Evolutionary conservation across 2,113 vertebrate genomes (phyloP), one percentile per base, ranked within the genome.

Genomic region (Dolichotis patagonum): DNA sequence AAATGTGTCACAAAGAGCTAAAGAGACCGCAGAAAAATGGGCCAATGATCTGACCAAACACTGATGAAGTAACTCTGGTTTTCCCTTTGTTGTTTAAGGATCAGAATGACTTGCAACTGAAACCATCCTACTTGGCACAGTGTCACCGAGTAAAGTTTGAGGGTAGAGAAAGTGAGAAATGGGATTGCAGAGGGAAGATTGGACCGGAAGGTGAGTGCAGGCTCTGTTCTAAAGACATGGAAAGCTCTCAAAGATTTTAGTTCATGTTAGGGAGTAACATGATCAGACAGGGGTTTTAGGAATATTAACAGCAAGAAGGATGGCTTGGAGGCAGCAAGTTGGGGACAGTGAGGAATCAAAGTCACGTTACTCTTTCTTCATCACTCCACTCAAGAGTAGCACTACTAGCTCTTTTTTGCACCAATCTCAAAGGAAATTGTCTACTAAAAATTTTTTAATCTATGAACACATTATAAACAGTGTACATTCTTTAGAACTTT

Each of bases 401-500:
- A 46, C 30, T 83, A 85, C 77, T 35, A 58, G 30, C 43, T 90
- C 16, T 32, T 85, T 89, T 90, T 19, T 32, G 32, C 28, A 69
- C 3, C 32, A 81, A n/a, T 24, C 58, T 82, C 16, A 92, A 96
- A 88, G 11, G 11, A 30, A 88, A 91, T 60, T n/a, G 38, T 12
- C 22, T 65, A 81, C 85, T 12, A 52, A 67, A 86, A 71, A 2
- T 19, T 26, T 22, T n/a, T 73, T 60, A 88, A 58, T 58, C n/a
- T 43, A 62, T 67, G 35, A 81, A 81, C 35, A 77, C 84, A 85
- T 17, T 24, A 81, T 43, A 60, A 19, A 82, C 22, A 75, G 30
- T 56, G 54, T 82, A 82, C 26, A 75, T 81, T 81, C 56, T 94
- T 92, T 38, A 81, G 65, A 46, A 67, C 84, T 80, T 93, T 85